Evolutionary conservation across 2,888 invertebrate species (phyloP), one percentile per base, ranked within the genome.

Genomic region (Drosophila seclusa): DNA sequence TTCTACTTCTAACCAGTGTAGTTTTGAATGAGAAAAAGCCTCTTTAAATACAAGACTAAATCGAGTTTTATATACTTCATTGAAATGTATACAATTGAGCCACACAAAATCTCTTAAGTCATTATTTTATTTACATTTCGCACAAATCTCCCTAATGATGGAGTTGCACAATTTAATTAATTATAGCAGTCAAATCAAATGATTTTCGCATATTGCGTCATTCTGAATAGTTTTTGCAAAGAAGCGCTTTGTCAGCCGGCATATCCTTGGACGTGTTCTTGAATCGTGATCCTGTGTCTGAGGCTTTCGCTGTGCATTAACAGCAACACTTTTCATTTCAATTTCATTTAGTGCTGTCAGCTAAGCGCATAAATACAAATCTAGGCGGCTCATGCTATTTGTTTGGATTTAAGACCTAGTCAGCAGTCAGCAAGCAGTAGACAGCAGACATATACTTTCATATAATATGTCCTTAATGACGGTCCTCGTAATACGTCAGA

Each of bases 281-380:
- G 42, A 45, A 52, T 38, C 27, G 21, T 18, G 32, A 59, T 36
- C 40, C 40, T 60, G 31, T 21, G 24, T 27, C 45, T 29, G 7
- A 34, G 71, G 62, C 76, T 57, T 58, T 45, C 45, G 40, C 48
- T 60, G 16, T 60, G 63, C 67, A 53, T 73, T 65, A 50, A 61
- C 38, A 61, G 53, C 42, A 58, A 62, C 59, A 71, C 59, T 60
- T 76, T 76, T 64, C 63, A 73, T 76, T 69, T 63, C 69, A 60
- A 66, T 77, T 76, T 70, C 65, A 70, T 40, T 70, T 70, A 52
- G 38, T 21, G 34, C 18, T 49, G 49, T 42, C 55, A 55, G 36
- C 60, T 21, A 8, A 60, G 49, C 54, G 29, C 64, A 71, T 71
- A 66, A 73, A 71, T 66, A 65, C 70, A 73, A 63, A 73, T 74